Evolutionary conservation across 2,113 vertebrate species (phyloP).

Genomic region (Meriones unguiculatus): DNA sequence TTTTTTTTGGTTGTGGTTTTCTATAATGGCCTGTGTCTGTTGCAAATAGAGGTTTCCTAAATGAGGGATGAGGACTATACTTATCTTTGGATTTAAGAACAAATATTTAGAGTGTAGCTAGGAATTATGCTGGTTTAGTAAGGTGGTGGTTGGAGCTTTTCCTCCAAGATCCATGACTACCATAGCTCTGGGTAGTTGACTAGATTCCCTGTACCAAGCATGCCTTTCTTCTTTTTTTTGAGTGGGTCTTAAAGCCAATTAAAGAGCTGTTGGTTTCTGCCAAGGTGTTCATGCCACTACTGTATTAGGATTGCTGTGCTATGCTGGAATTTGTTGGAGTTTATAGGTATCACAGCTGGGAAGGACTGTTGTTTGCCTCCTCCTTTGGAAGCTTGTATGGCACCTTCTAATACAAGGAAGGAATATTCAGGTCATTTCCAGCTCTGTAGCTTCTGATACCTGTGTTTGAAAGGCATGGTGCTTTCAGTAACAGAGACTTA

Average conservation of each 20-base stretch:
- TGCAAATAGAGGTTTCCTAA: background rate
- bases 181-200: background rate
- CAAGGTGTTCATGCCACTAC: background rate
- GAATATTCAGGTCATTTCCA: background rate
- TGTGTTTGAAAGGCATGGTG: background rate
- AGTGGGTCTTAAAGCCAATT: background rate
- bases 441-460: background rate
- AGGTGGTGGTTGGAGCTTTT: background rate
- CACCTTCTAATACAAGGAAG: background rate
- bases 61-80: background rate
- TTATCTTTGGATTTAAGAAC: background rate
- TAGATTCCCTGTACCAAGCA: background rate
- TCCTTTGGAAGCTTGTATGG: background rate
- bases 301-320: background rate
- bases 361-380: background rate
- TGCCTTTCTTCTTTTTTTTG: background rate
- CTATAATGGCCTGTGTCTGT: background rate
- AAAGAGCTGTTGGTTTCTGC: background rate
- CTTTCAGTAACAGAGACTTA: background rate
- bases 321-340: background rate
- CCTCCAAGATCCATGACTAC: too few species aligned
- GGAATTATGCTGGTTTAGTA: background rate
- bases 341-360: background rate
- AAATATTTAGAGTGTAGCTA: background rate
- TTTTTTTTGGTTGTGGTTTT: background rate